Conservation (phyloP, 1,140 invertebrate genomes). For the Cotesia vestalis region DNA sequence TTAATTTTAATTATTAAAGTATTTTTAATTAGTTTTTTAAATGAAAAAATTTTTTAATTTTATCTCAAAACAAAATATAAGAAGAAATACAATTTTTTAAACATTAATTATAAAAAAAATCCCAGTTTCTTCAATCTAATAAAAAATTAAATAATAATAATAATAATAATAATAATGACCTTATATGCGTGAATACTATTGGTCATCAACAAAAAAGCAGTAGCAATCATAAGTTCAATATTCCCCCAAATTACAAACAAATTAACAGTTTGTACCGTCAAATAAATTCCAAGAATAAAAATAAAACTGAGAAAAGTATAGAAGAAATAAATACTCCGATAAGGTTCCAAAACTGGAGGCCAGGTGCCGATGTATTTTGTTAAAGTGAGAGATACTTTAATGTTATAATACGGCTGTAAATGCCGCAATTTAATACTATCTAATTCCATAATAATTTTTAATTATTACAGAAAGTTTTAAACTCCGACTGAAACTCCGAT, state of each 20-base stretch:
- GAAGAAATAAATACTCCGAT: conserved; percentile 38
- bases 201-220: conserved; percentile 47
- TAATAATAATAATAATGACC: conserved; percentile 35
- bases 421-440: conserved; percentile 29
- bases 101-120: no score
- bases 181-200: conserved; percentile 48
- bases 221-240: conserved; percentile 40
- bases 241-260: conserved; percentile 42
- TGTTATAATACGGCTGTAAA: conserved; percentile 45
- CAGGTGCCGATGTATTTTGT: conserved; percentile 49
- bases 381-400: conserved; percentile 43
- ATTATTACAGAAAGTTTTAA: no score
- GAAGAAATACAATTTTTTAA: no score
- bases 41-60: no score
- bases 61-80: no score
- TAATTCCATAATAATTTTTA: neutral
- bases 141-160: neutral
- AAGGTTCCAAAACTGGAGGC: conserved; percentile 31
- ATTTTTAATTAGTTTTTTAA: no score
- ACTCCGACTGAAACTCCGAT: no score
- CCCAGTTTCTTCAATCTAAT: neutral
- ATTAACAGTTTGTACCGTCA: conserved; percentile 43
- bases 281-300: conserved; percentile 43
- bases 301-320: conserved; percentile 40
- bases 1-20: no score